These are phyloP conservation scores for Oreotrochilus melanogaster DNA, from an alignment of 2,113 vertebrate genomes.

Conservation along the genomic window DNA sequence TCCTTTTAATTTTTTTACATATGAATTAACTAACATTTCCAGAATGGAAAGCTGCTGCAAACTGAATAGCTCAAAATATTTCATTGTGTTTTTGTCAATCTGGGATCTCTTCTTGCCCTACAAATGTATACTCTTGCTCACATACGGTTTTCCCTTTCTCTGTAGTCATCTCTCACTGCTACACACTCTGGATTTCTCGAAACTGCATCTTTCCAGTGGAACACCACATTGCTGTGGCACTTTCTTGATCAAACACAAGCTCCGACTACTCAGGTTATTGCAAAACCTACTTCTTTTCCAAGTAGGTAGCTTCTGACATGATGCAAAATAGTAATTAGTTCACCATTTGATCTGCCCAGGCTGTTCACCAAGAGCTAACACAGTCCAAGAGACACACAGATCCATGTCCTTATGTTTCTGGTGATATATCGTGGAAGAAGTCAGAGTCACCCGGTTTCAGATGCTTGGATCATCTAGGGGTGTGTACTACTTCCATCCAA, in stretches of 20 bases:
- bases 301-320: neutral
- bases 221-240: neutral
- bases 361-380: neutral
- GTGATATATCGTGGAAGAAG: neutral
- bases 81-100: neutral
- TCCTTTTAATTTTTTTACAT: neutral
- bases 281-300: neutral
- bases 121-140: neutral
- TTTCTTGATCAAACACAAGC: neutral
- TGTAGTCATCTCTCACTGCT: neutral
- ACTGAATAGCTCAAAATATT: neutral
- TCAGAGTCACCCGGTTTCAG: neutral
- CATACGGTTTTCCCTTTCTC: neutral
- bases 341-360: neutral
- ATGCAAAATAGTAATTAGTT: neutral
- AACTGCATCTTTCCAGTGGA: neutral
- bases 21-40: slow-evolving; percentile 11
- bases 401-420: neutral
- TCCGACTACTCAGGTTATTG: neutral
- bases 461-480: neutral
- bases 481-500: neutral
- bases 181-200: neutral
- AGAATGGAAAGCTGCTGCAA: neutral
- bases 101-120: neutral
- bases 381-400: neutral